These are phyloP conservation scores for Theropithecus gelada DNA, from an alignment of 2,113 vertebrate genomes.

Conservation along the genomic window DNA sequence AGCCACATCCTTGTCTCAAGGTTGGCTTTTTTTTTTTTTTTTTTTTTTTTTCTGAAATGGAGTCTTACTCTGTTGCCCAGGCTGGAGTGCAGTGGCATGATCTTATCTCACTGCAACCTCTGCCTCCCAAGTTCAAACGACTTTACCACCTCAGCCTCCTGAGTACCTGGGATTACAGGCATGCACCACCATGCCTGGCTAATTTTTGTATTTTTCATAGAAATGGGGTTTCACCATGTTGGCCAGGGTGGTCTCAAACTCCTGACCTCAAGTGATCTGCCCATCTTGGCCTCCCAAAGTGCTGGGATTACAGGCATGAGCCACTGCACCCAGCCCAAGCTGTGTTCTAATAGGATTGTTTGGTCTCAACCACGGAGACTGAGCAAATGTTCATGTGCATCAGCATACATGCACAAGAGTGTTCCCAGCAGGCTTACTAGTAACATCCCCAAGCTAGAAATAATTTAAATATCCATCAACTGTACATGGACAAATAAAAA, in stretches of 20 bases:
- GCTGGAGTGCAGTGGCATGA: not conserved
- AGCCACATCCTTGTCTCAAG: not conserved
- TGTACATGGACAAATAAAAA: not conserved
- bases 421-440: not conserved
- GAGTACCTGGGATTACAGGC: too few species aligned
- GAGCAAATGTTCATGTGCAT: not conserved
- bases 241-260: too few species aligned
- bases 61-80: not conserved
- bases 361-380: not conserved
- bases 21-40: not conserved
- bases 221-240: too few species aligned
- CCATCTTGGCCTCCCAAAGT: too few species aligned
- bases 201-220: too few species aligned
- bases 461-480: not conserved
- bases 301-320: too few species aligned
- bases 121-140: too few species aligned
- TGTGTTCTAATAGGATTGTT: not conserved
- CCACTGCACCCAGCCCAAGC: not conserved
- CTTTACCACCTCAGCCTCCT: too few species aligned
- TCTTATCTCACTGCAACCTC: not conserved
- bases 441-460: not conserved
- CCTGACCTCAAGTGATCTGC: too few species aligned
- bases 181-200: too few species aligned
- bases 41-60: not conserved
- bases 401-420: not conserved